A percentile compares a stretch with the other conserved stretches of the same genome.
These are phyloP conservation scores for Euura saliciscinereae DNA, from an alignment of 1,140 invertebrate species.

Conservation along the genomic window DNA sequence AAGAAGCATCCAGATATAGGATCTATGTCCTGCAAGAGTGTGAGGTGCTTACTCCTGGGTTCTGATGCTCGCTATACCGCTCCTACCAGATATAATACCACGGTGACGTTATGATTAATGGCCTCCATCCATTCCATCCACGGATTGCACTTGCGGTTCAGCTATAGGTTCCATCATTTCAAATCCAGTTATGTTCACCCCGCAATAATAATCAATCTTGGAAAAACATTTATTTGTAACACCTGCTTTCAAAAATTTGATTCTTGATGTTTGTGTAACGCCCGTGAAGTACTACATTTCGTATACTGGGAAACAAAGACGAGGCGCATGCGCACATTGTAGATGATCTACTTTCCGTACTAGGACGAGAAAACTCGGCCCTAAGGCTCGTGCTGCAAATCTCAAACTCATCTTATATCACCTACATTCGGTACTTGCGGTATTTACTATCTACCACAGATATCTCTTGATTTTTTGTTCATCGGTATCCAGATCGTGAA, in stretches of 20 bases:
- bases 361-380: not conserved
- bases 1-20: constrained; percentile 23
- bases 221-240: too few relatives aligned
- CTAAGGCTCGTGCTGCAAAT: not conserved
- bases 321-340: too few relatives aligned
- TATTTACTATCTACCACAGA: too few relatives aligned
- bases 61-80: not conserved
- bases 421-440: too few relatives aligned
- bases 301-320: too few relatives aligned
- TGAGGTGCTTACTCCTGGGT: constrained; percentile 12
- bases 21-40: not conserved
- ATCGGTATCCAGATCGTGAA: not conserved
- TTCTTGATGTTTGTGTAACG: not conserved
- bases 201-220: too few relatives aligned
- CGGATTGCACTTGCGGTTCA: constrained; percentile 22
- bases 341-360: not conserved
- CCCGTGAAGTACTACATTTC: not conserved
- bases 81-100: constrained; percentile 23
- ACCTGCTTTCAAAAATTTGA: too few relatives aligned
- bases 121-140: constrained; percentile 17
- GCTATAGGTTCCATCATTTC: constrained; percentile 13
- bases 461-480: not conserved
- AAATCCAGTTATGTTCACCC: not conserved
- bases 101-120: constrained; percentile 25
- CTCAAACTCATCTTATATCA: not conserved